Percentiles rank a stretch among this genome's conserved stretches.
Conservation (phyloP, 2,797 vertebrate species). For the Denticeps clupeoides region DNA sequence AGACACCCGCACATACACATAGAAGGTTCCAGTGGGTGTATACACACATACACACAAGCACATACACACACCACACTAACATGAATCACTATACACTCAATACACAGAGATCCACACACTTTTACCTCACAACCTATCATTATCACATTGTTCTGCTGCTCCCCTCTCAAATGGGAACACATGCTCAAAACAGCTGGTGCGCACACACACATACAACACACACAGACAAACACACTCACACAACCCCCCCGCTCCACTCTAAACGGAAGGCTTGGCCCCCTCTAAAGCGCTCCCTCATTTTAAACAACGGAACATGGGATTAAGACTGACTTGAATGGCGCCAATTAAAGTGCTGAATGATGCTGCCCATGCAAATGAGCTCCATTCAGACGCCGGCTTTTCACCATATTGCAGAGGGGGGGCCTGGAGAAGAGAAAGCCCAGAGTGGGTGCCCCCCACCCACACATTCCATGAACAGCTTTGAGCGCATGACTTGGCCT, state of each 20-base stretch:
- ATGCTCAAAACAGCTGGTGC: neutral
- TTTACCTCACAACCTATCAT: neutral
- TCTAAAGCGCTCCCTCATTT: constrained; percentile 2
- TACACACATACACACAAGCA: constrained; percentile 1
- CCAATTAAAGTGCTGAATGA: constrained; percentile 37
- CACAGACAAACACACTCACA: neutral
- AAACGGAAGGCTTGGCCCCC: neutral
- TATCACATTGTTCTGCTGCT: constrained; percentile 7
- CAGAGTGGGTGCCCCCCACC: constrained; percentile 8
- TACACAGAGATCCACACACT: constrained; percentile 6
- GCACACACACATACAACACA: constrained; percentile 3
- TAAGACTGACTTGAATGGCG: constrained; percentile 30
- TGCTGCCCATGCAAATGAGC: constrained; percentile 34
- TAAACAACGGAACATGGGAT: constrained; percentile 32
- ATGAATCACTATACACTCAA: too few species aligned
- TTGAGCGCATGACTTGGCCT: constrained; percentile 15
- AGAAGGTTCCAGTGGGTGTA: too few species aligned
- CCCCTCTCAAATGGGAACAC: neutral
- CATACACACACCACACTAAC: constrained; percentile 4
- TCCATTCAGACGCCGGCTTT: constrained; percentile 17
- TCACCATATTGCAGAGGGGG: neutral
- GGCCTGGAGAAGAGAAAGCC: neutral
- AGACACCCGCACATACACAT: too few species aligned
- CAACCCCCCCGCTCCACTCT: constrained; percentile 10
- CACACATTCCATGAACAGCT: constrained; percentile 21